Conservation (phyloP, 2,797 vertebrate species). For the Microcaecilia unicolor region DNA sequence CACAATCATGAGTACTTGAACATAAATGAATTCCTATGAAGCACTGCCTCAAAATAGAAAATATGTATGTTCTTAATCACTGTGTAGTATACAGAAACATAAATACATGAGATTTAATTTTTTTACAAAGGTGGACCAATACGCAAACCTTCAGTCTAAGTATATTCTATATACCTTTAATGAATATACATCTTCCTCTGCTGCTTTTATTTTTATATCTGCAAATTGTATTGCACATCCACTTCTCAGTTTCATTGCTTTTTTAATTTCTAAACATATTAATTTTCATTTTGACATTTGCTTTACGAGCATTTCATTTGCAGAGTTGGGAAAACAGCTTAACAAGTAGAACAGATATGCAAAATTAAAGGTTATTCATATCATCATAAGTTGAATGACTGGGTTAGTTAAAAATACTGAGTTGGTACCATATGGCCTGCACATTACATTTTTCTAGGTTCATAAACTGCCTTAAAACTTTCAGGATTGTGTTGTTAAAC, state of each 20-base stretch:
- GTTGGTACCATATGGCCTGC: too few species aligned
- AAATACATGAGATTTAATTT: too few species aligned
- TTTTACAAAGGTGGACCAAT: too few species aligned
- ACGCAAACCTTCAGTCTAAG: too few species aligned
- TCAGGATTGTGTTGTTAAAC: too few species aligned
- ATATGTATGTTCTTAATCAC: too few species aligned
- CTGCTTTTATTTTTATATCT: background rate
- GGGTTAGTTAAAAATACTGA: constrained; percentile 17
- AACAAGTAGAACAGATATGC: constrained; percentile 24
- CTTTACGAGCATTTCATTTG: constrained; percentile 40
- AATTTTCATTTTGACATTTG: constrained; percentile 44
- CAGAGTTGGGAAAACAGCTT: constrained; percentile 40
- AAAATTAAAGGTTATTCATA: constrained; percentile 49
- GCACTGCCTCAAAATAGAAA: too few species aligned
- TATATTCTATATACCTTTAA: background rate
- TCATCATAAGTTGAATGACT: constrained; percentile 15
- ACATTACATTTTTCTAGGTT: too few species aligned
- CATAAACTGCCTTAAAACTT: too few species aligned
- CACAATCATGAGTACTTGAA: too few species aligned
- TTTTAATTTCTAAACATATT: constrained; percentile 32
- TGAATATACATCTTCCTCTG: background rate
- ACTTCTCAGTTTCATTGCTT: constrained; percentile 16
- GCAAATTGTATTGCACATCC: background rate
- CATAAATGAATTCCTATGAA: too few species aligned
- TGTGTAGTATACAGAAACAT: too few species aligned